These are phyloP conservation scores for Stenodera caucasica DNA, from an alignment of 2,888 invertebrate genomes.

Conservation along the genomic window DNA sequence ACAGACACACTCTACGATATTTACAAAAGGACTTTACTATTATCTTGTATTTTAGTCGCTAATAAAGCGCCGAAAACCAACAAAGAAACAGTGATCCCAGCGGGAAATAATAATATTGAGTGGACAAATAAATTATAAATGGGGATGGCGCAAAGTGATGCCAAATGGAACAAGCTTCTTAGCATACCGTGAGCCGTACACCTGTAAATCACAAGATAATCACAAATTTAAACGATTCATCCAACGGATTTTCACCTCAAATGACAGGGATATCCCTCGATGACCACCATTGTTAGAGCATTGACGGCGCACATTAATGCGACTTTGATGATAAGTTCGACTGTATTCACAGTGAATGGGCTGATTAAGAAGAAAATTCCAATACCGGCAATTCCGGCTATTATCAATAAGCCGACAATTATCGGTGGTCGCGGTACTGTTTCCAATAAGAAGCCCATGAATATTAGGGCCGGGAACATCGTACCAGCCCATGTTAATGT, in stretches of 20 bases:
- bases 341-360: slow-evolving; percentile 47
- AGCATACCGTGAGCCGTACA: slow-evolving; percentile 63
- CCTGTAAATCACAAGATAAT: slow-evolving; percentile 45
- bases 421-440: slow-evolving; percentile 45
- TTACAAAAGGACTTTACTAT: slow-evolving; percentile 54
- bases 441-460: slow-evolving; percentile 52
- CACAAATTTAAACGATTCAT: slow-evolving; percentile 1
- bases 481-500: slow-evolving; percentile 53
- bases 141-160: slow-evolving; percentile 58
- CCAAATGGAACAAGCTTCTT: slow-evolving; percentile 58
- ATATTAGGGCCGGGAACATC: slow-evolving; percentile 56
- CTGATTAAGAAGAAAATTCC: slow-evolving; percentile 59
- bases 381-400: slow-evolving; percentile 57
- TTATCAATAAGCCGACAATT: slow-evolving; percentile 49
- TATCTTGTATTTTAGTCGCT: slow-evolving; percentile 53
- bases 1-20: slow-evolving; percentile 31
- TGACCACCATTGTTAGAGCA: slow-evolving; percentile 57
- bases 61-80: slow-evolving; percentile 49
- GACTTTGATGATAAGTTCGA: slow-evolving; percentile 55
- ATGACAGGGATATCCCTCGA: slow-evolving; percentile 63
- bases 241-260: slow-evolving; percentile 62
- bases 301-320: slow-evolving; percentile 59
- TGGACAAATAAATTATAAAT: slow-evolving; percentile 51
- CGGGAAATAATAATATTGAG: slow-evolving; percentile 51
- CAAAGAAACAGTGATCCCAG: slow-evolving; percentile 49